These are phyloP conservation scores for Apamea epomidion DNA, from an alignment of 2,888 invertebrate genomes.

Conservation along the genomic window DNA sequence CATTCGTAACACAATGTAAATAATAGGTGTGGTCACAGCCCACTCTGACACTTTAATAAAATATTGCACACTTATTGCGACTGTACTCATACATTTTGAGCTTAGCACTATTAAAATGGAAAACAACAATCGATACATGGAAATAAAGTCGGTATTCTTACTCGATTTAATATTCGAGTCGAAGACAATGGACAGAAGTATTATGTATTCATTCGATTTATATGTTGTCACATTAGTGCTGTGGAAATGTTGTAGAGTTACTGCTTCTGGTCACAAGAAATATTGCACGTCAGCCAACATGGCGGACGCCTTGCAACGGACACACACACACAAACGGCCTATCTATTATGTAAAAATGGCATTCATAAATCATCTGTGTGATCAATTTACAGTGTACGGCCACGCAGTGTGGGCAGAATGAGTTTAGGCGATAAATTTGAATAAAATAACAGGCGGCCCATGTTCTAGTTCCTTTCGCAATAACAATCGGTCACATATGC, in stretches of 20 bases:
- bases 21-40: conserved; percentile 34
- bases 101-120: conserved; percentile 40
- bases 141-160: conserved; percentile 52
- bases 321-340: conserved; percentile 55
- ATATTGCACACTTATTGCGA: conserved; percentile 39
- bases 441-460: conserved; percentile 72
- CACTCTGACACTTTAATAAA: conserved; percentile 44
- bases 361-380: conserved; percentile 74
- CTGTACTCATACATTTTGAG: conserved; percentile 36
- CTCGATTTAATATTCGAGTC: conserved; percentile 57
- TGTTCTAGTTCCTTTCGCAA: conserved; percentile 65
- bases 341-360: conserved; percentile 78
- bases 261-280: conserved; percentile 67
- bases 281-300: conserved; percentile 67
- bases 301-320: conserved; percentile 57
- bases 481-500: conserved; percentile 64
- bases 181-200: conserved; percentile 75
- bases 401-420: conserved; percentile 76
- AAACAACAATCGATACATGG: conserved; percentile 51
- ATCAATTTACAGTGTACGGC: conserved; percentile 78
- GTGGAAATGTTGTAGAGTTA: conserved; percentile 64
- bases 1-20: conserved; percentile 35
- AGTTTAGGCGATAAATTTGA: conserved; percentile 74
- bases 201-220: conserved; percentile 65
- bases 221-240: conserved; percentile 66